Percentiles rank a stretch among this genome's conserved stretches.
These are phyloP conservation scores for Remorina albescens DNA, from an alignment of 2,797 vertebrate species.

Conservation along the genomic window DNA sequence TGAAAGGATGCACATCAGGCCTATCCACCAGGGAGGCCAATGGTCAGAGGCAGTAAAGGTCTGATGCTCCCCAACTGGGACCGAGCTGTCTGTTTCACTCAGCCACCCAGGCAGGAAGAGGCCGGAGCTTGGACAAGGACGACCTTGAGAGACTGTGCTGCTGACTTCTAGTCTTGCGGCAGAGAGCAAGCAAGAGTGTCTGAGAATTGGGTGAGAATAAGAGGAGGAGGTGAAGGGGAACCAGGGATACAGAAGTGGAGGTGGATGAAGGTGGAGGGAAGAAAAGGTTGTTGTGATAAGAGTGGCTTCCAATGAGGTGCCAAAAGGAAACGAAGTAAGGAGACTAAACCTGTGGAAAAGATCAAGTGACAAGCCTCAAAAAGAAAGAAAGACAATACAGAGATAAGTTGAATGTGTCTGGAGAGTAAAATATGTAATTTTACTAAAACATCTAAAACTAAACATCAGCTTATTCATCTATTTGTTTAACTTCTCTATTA, in stretches of 20 bases:
- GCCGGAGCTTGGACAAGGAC: constrained; percentile 52
- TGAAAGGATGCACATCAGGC: constrained; percentile 57
- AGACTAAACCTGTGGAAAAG: constrained; percentile 12
- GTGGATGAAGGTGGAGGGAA: constrained; percentile 1
- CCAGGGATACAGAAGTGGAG: neutral
- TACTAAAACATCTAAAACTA: neutral
- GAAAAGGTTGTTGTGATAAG: neutral
- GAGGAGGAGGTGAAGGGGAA: constrained; percentile 14
- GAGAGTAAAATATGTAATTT: too few relatives aligned
- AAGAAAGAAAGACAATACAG: neutral
- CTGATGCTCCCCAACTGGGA: constrained; percentile 71
- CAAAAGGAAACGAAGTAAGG: constrained; percentile 11
- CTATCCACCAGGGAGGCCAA: constrained; percentile 55
- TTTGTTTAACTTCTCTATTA: too few relatives aligned
- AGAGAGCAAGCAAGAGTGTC: constrained; percentile 16
- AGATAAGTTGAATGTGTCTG: neutral
- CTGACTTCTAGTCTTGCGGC: constrained; percentile 65
- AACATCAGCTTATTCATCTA: neutral
- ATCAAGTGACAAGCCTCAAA: neutral
- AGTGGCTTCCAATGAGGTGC: constrained; percentile 4
- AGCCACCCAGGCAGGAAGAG: constrained; percentile 69
- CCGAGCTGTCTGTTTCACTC: constrained; percentile 74
- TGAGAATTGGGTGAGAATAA: constrained; percentile 12
- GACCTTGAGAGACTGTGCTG: constrained; percentile 73
- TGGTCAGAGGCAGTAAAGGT: constrained; percentile 80